These are phyloP conservation scores for Aleiodes alternator DNA, from an alignment of 2,888 invertebrate genomes.

Conservation along the genomic window DNA sequence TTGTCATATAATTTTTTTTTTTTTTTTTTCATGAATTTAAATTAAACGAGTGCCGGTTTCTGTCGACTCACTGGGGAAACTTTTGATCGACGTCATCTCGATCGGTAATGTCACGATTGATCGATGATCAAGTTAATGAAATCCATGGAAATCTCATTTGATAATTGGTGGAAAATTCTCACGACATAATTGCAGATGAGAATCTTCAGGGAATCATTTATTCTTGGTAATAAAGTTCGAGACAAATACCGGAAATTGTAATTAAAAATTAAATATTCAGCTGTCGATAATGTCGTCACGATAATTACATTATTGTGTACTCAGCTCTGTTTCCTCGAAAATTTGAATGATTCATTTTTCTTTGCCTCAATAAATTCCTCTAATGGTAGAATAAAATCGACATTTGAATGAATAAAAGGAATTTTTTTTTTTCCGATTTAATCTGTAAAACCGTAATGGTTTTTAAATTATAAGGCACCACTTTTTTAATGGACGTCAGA, in stretches of 20 bases:
- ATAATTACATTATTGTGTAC: not conserved
- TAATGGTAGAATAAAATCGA: no score
- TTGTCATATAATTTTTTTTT: no score
- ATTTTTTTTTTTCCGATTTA: no score
- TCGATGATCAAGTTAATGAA: not conserved
- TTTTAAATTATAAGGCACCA: no score
- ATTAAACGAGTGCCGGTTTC: constrained; percentile 29
- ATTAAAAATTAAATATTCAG: not conserved
- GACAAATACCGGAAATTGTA: not conserved
- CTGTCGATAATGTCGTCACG: constrained; percentile 25
- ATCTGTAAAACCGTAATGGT: no score
- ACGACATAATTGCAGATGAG: not conserved
- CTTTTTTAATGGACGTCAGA: no score
- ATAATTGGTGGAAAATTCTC: not conserved
- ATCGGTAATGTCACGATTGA: constrained; percentile 25
- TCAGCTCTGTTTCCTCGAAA: no score
- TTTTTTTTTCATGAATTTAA: not conserved
- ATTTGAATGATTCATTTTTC: no score
- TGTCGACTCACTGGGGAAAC: not conserved
- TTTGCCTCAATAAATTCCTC: no score
- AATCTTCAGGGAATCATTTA: not conserved
- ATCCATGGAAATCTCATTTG: not conserved
- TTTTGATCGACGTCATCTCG: not conserved
- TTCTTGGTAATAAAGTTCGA: not conserved
- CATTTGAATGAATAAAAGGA: no score